Conservation (phyloP, 1,140 invertebrate genomes). For the Phymorhynchus buccinoides region DNA sequence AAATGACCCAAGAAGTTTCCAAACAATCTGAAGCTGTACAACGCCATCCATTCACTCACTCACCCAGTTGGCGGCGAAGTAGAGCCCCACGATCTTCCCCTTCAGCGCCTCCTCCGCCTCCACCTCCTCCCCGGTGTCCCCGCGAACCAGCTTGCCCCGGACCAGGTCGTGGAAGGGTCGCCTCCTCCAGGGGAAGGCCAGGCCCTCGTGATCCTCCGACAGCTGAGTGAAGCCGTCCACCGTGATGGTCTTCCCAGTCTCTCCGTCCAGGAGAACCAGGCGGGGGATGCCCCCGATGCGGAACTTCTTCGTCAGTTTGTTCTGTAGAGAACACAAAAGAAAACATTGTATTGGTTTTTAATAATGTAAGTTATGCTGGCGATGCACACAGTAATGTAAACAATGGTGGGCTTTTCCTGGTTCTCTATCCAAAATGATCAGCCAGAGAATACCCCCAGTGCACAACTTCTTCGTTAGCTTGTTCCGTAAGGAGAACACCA, state of each 20-base stretch:
- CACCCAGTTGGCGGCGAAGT: constrained; percentile 89
- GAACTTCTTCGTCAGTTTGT: constrained; percentile 66
- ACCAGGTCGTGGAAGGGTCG: constrained; percentile 77
- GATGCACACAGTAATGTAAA: too few species aligned
- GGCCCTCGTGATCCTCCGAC: constrained; percentile 79
- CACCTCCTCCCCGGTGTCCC: constrained; percentile 73
- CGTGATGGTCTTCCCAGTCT: constrained; percentile 78
- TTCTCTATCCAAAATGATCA: not conserved
- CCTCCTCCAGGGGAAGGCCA: constrained; percentile 81
- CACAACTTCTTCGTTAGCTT: too few species aligned
- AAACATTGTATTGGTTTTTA: too few species aligned
- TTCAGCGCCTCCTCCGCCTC: constrained; percentile 63
- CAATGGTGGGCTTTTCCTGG: not conserved
- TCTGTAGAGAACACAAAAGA: constrained; percentile 72
- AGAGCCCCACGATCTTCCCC: constrained; percentile 82
- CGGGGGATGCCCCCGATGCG: constrained; percentile 70
- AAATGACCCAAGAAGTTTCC: too few species aligned
- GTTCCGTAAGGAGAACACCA: too few species aligned
- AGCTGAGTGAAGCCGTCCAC: constrained; percentile 79
- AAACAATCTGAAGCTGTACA: too few species aligned
- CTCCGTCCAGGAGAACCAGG: constrained; percentile 81
- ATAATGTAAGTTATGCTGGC: too few species aligned
- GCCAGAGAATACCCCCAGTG: too few species aligned
- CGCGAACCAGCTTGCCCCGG: constrained; percentile 76
- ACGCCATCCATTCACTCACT: too few species aligned